A percentile compares a stretch with the other conserved stretches of the same genome.
phyloP scores from a whole-genome alignment of 2,797 vertebrate species.

The Nannoperca australis region DNA sequence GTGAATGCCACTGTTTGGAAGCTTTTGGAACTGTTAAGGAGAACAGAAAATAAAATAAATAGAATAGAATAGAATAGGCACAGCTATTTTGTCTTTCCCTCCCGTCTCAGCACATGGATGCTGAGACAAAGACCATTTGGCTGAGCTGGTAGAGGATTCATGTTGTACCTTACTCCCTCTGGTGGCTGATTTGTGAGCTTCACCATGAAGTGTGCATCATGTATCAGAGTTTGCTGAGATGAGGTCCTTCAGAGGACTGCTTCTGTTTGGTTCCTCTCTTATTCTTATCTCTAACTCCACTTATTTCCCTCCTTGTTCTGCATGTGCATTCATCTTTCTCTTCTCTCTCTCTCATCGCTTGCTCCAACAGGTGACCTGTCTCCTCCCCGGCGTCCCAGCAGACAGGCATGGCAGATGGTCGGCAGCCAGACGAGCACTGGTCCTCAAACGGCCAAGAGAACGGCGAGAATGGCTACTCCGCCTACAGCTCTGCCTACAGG shows the following conservation, averaged over 20 bases:
- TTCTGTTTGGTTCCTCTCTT: not conserved
- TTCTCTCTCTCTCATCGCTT: not conserved
- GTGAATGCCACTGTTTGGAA: not conserved
- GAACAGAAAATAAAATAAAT: not conserved
- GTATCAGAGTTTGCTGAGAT: too few species aligned
- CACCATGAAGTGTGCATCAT: not conserved
- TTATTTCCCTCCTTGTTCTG: not conserved
- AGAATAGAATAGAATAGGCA: not conserved
- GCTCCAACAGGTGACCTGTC: constrained; percentile 56
- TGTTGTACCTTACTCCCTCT: constrained; percentile 56
- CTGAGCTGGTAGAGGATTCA: not conserved
- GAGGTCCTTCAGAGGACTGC: not conserved
- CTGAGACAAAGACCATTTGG: constrained; percentile 70
- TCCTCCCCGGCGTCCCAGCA: constrained; percentile 77
- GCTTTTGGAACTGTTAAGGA: not conserved
- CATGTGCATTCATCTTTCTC: not conserved
- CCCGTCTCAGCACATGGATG: constrained; percentile 40
- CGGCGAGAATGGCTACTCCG: constrained; percentile 78
- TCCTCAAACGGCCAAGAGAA: constrained; percentile 83
- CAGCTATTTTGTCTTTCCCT: not conserved
- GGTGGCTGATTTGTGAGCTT: constrained; percentile 46
- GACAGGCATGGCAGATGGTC: constrained; percentile 83
- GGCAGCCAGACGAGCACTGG: constrained; percentile 80
- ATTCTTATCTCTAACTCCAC: not conserved
- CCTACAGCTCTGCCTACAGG: constrained; percentile 84